Evolutionary conservation across 2,113 vertebrate species (phyloP).

Genomic region (Salvelinus namaycush): DNA sequence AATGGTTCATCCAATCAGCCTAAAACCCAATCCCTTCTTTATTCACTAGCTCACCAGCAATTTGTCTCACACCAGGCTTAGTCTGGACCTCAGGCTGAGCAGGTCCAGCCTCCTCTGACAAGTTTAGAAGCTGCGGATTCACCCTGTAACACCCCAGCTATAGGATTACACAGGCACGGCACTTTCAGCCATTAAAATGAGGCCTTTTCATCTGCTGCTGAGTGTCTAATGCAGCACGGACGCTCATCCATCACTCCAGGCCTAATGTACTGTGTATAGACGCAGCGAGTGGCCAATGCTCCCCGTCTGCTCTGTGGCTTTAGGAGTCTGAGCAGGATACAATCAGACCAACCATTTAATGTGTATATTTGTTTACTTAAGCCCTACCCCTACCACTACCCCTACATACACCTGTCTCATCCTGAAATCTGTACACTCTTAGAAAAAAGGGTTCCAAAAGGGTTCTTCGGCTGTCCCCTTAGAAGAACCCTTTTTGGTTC

Average conservation of each 20-base stretch:
- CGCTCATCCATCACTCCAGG: constrained; percentile 39
- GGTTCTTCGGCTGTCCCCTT: no score
- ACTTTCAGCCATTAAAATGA: constrained; percentile 23
- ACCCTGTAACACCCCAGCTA: constrained; percentile 33
- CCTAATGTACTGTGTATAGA: neutral
- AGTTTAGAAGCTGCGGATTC: constrained; percentile 4
- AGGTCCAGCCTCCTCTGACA: neutral
- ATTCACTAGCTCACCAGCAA: neutral
- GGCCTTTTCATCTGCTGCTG: constrained; percentile 21
- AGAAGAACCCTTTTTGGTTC: no score
- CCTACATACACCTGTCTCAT: neutral
- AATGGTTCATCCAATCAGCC: no score
- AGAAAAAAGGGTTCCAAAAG: no score
- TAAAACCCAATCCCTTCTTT: no score
- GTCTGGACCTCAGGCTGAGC: no score
- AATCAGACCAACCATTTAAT: no score
- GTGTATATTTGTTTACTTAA: no score
- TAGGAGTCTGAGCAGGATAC: no score
- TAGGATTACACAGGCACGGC: constrained; percentile 25
- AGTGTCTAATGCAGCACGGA: constrained; percentile 32
- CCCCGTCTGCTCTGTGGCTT: no score
- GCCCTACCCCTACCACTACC: neutral
- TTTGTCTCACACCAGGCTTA: neutral
- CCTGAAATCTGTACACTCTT: no score
- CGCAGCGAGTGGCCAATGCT: constrained; percentile 10